Evolutionary conservation across 2,113 vertebrate genomes (phyloP).

Genomic region (Mastomys coucha): DNA sequence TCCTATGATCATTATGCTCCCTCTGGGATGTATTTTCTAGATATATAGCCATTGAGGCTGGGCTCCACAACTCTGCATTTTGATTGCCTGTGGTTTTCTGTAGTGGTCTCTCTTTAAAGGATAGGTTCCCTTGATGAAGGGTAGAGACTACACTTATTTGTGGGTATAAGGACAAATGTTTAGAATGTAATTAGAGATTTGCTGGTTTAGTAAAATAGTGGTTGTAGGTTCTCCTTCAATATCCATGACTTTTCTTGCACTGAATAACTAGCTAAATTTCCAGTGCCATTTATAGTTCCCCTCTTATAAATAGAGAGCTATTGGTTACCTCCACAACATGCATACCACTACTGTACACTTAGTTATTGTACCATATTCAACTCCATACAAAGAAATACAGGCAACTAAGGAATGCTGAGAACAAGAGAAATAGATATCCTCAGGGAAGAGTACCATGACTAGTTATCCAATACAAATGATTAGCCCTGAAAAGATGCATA

Average conservation of each 20-base stretch:
- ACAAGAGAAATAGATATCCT: background rate
- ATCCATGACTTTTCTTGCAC: background rate
- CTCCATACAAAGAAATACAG: background rate
- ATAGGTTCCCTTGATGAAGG: background rate
- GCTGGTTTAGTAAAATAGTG: background rate
- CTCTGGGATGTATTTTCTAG: background rate
- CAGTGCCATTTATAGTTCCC: background rate
- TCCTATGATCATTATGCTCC: background rate
- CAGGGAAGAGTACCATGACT: background rate
- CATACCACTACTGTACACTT: background rate
- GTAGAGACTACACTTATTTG: background rate
- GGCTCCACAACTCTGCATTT: background rate
- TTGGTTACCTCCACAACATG: background rate
- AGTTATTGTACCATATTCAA: background rate
- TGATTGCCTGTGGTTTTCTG: background rate
- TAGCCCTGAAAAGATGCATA: background rate
- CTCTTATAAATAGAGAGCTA: background rate
- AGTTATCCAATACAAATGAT: background rate
- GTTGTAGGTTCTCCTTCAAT: background rate
- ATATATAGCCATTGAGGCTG: background rate
- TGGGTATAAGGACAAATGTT: background rate
- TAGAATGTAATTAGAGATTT: background rate
- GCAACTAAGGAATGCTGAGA: background rate
- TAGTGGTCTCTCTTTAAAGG: background rate
- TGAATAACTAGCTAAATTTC: background rate